Evolutionary conservation across 2,888 invertebrate species (phyloP).

Genomic region (Ditula angustiorana): DNA sequence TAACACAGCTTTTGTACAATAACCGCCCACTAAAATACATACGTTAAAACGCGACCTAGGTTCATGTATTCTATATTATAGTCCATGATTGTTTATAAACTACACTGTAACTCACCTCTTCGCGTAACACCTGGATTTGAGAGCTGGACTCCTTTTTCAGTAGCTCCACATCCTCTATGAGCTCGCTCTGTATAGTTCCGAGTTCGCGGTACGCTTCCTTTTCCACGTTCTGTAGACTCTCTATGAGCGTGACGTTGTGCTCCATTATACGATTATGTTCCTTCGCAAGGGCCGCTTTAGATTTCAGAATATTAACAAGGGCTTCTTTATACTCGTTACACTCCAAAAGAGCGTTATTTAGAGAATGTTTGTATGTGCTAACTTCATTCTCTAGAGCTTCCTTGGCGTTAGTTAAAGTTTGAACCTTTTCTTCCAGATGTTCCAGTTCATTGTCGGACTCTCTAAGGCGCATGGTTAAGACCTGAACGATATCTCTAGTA

Average conservation of each 20-base stretch:
- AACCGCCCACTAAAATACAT: no score
- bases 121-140: constrained; percentile 72
- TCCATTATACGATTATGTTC: constrained; percentile 81
- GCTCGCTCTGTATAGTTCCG: constrained; percentile 75
- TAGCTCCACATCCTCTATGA: constrained; percentile 78
- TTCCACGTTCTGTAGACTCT: constrained; percentile 79
- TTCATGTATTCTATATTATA: no score
- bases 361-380: constrained; percentile 63
- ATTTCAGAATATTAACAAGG: constrained; percentile 76
- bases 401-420: constrained; percentile 63
- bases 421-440: constrained; percentile 76
- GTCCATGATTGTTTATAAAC: no score
- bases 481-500: constrained; percentile 85
- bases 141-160: constrained; percentile 74
- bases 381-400: constrained; percentile 71
- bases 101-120: constrained; percentile 73
- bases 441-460: constrained; percentile 87
- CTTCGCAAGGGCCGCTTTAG: constrained; percentile 76
- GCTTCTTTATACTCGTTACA: constrained; percentile 81
- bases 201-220: constrained; percentile 79
- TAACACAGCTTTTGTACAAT: no score
- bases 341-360: constrained; percentile 70
- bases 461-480: constrained; percentile 83
- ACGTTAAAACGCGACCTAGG: no score
- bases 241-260: constrained; percentile 77